Conservation (phyloP, 2,888 invertebrate genomes). For the Gandaritis pyraliata region DNA sequence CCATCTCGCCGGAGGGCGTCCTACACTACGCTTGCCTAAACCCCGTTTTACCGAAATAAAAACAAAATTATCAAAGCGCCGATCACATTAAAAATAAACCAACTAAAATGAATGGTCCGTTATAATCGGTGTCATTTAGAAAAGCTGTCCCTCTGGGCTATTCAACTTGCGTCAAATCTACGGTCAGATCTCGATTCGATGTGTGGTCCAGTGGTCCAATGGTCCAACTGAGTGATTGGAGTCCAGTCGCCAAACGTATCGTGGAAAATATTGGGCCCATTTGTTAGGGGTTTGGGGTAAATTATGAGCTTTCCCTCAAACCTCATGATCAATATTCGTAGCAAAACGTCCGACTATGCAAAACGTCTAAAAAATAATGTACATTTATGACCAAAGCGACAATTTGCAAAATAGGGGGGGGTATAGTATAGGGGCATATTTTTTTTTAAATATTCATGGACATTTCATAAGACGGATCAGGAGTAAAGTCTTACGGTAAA, state of each 20-base stretch:
- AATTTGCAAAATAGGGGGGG: too few relatives aligned
- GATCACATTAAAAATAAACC: constrained; percentile 32
- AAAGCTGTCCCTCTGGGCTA: constrained; percentile 32
- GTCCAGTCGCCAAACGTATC: constrained; percentile 57
- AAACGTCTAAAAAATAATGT: too few relatives aligned
- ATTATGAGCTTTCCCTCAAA: constrained; percentile 6
- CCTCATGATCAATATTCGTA: too few relatives aligned
- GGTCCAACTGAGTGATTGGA: constrained; percentile 52
- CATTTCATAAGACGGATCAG: too few relatives aligned
- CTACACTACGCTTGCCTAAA: too few relatives aligned
- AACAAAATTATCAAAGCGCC: constrained; percentile 18
- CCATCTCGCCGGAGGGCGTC: too few relatives aligned
- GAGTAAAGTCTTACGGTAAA: too few relatives aligned
- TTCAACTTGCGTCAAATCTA: constrained; percentile 42
- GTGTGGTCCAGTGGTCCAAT: constrained; percentile 40
- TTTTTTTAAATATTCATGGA: too few relatives aligned
- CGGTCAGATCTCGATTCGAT: constrained; percentile 42
- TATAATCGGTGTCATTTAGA: constrained; percentile 40
- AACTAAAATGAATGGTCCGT: constrained; percentile 29
- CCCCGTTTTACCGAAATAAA: background rate
- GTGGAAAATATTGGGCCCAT: constrained; percentile 65
- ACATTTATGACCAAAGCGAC: too few relatives aligned
- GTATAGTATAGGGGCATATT: too few relatives aligned
- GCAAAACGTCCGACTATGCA: too few relatives aligned
- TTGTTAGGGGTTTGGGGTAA: constrained; percentile 54